Evolutionary conservation across 1,140 invertebrate genomes (phyloP).

Genomic region (Microvelia longipes): DNA sequence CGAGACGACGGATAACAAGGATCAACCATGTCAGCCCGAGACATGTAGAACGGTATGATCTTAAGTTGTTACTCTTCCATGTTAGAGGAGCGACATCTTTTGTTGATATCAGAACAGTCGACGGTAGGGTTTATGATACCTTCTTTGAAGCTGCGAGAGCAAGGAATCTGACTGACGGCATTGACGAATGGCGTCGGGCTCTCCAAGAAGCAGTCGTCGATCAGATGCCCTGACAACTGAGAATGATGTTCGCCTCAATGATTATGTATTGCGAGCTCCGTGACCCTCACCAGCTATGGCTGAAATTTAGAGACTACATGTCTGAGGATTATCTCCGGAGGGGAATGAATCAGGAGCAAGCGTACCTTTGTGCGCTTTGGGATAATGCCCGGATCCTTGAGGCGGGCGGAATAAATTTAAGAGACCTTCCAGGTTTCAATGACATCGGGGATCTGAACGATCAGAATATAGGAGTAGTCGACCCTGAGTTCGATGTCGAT

Average conservation of each 20-base stretch:
- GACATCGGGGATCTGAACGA: background rate
- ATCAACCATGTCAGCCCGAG: background rate
- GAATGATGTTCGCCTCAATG: background rate
- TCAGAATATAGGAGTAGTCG: background rate
- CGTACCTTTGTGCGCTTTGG: background rate
- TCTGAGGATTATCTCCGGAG: background rate
- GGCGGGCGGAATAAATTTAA: background rate
- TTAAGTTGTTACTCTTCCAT: background rate
- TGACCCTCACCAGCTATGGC: background rate
- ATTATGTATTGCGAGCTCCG: background rate
- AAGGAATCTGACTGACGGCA: background rate
- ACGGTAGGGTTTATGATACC: background rate
- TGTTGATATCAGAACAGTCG: background rate
- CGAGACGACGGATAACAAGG: background rate
- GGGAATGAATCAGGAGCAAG: background rate
- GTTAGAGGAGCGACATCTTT: background rate
- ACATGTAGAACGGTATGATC: background rate
- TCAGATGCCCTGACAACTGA: background rate
- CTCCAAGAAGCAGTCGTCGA: background rate
- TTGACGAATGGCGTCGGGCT: background rate
- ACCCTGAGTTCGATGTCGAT: background rate
- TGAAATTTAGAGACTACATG: background rate
- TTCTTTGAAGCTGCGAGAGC: background rate
- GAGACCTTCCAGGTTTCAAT: background rate
- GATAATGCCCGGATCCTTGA: background rate